Percentiles rank a stretch among this genome's conserved stretches.
These are phyloP conservation scores for Tonatia bakeri DNA, from an alignment of 2,113 vertebrate species.

Conservation along the genomic window DNA sequence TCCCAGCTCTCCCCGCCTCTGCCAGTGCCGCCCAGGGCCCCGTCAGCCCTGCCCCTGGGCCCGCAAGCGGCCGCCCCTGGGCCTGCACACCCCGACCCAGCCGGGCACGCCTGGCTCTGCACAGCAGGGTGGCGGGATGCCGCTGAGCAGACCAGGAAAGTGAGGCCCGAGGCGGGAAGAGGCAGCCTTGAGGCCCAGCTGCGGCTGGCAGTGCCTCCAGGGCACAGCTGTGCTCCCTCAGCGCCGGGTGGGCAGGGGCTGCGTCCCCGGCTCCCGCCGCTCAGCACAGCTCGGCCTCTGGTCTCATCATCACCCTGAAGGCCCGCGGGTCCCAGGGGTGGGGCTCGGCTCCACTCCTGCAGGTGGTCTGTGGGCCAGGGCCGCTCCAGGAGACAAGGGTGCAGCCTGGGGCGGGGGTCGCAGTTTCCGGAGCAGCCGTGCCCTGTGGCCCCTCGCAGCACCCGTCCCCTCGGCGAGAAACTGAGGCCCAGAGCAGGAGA, in stretches of 20 bases:
- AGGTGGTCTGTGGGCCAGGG: conserved; percentile 22
- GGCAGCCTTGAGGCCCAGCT: conserved; percentile 53
- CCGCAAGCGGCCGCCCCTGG: too few relatives aligned
- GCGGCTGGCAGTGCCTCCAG: conserved; percentile 8
- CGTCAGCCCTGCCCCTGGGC: rapidly evolving
- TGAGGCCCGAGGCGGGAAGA: not conserved
- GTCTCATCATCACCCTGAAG: conserved; percentile 48
- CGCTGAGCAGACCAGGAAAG: not conserved
- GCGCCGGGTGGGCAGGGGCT: not conserved
- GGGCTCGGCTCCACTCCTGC: conserved; percentile 65
- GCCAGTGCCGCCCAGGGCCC: not conserved
- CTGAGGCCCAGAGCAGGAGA: not conserved
- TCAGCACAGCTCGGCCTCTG: conserved; percentile 20
- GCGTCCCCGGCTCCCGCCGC: conserved; percentile 31
- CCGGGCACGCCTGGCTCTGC: not conserved
- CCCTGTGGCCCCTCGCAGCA: rapidly evolving
- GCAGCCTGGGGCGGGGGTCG: not conserved
- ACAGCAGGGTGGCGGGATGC: not conserved
- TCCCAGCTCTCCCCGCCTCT: not conserved
- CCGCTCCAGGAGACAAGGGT: not conserved
- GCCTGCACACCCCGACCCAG: rapidly evolving
- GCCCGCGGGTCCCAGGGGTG: conserved; percentile 70
- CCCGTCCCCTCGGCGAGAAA: not conserved
- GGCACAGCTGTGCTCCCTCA: not conserved
- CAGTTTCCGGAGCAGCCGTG: rapidly evolving